phyloP scores from a whole-genome alignment of 2,113 vertebrate species.

The Panurus biarmicus region DNA sequence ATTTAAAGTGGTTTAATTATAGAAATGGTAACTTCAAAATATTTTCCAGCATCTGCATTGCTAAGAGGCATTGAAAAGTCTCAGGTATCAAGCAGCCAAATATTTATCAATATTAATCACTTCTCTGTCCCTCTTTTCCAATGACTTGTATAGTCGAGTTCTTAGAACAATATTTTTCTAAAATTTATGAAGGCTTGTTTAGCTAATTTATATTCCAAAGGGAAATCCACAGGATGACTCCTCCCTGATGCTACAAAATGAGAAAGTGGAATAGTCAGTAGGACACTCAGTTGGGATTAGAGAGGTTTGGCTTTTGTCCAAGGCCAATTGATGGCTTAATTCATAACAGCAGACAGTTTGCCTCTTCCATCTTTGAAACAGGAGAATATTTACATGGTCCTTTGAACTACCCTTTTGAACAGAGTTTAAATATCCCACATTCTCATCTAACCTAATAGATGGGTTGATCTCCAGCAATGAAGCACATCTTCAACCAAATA shows the following conservation, averaged over 20 bases:
- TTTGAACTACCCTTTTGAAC: background rate
- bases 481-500: background rate
- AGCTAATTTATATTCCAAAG: background rate
- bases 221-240: background rate
- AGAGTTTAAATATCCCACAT: background rate
- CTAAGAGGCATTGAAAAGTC: background rate
- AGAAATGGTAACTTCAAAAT: background rate
- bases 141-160: background rate
- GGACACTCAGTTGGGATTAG: background rate
- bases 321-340: background rate
- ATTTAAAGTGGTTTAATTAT: background rate
- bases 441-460: background rate
- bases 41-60: background rate
- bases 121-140: background rate
- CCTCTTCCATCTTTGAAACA: background rate
- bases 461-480: background rate
- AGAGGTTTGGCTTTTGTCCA: background rate
- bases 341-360: background rate
- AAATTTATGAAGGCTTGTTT: background rate
- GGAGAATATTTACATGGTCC: background rate
- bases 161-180: background rate
- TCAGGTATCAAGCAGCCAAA: background rate
- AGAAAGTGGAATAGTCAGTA: background rate
- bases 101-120: background rate
- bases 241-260: background rate